Base-by-base conservation (phyloP, 2,113 vertebrate genomes). In the Lagopus muta region DNA sequence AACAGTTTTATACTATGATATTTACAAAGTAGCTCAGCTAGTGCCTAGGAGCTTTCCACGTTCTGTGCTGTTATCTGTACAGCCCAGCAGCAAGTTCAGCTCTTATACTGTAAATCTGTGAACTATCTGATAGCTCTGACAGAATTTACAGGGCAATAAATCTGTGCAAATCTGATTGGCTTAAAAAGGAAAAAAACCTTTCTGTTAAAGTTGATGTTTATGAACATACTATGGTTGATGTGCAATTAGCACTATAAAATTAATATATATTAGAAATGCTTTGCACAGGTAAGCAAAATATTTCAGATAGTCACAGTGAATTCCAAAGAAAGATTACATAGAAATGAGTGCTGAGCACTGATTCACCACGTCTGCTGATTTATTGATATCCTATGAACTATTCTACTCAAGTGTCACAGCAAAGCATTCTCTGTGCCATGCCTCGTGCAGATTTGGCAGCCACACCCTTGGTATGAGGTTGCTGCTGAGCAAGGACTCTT, bases 401-500 rank as follows among this genome's bases (percentile, higher is more conserved):
- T 8, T 32, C 25, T 43, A 28, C 27, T 43, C 13, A 3, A 0
- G 70, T 13, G 36, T n/a, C 64, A 34, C 47, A 45, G 69, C 47
- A 82, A 87, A 58, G 6, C 21, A 1, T 9, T 15, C 75, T 64
- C 50, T 15, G 1, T 13, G 11, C 40, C 1, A 14, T 22, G 6
- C 47, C 40, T 28, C 22, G 1, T 1, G 8, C 54, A 27, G 62
- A 20, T 30, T 28, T 22, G 28, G 15, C 85, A 80, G 24, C 57
- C 90, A 13, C 70, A 43, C 13, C 55, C 60, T 18, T 6, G 79
- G 67, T 55, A 85, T 50, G 92, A 84, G 75, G 79, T 27, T 86
- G 82, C 88, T 89, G 87, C 93, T 61, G 79, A 93, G 45, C 91
- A 91, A 93, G 82, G 75, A 18, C 88, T 60, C 72, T 58, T 88